These are phyloP conservation scores for Enteromius fasciolatus DNA, from an alignment of 2,797 vertebrate species.

Conservation along the genomic window DNA sequence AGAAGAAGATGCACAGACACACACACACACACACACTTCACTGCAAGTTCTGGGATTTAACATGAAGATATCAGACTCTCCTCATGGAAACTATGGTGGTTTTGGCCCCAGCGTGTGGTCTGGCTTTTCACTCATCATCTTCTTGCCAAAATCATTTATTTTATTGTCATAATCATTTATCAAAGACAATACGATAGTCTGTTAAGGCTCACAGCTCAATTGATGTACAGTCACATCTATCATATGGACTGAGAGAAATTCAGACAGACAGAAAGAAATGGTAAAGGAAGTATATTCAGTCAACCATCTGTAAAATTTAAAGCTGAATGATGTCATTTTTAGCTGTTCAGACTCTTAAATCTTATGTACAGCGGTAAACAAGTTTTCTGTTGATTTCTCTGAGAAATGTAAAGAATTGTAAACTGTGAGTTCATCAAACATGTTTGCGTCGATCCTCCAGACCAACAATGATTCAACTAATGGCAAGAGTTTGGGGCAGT, in stretches of 20 bases:
- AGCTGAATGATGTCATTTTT: background rate
- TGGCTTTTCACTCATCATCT: conserved; percentile 8
- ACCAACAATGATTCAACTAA: background rate
- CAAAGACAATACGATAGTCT: background rate
- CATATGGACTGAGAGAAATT: background rate
- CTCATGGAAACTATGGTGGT: conserved; percentile 1
- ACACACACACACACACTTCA: background rate
- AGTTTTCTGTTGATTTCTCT: background rate
- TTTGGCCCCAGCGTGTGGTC: conserved; percentile 21
- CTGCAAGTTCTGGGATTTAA: background rate
- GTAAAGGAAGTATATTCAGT: background rate
- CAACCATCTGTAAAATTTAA: background rate
- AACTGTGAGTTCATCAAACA: background rate
- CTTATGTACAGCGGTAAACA: background rate
- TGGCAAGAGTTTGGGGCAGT: background rate
- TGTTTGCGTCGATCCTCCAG: background rate
- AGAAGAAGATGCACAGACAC: background rate
- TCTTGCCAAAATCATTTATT: conserved; percentile 18
- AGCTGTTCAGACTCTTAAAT: background rate
- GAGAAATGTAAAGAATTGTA: background rate
- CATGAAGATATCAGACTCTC: background rate
- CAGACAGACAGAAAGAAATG: conserved; percentile 2
- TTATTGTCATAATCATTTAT: conserved; percentile 28
- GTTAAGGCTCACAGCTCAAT: conserved; percentile 24
- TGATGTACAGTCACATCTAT: conserved; percentile 2